These are phyloP conservation scores for Itoplectis maculator DNA, from an alignment of 2,888 invertebrate species.

Conservation along the genomic window DNA sequence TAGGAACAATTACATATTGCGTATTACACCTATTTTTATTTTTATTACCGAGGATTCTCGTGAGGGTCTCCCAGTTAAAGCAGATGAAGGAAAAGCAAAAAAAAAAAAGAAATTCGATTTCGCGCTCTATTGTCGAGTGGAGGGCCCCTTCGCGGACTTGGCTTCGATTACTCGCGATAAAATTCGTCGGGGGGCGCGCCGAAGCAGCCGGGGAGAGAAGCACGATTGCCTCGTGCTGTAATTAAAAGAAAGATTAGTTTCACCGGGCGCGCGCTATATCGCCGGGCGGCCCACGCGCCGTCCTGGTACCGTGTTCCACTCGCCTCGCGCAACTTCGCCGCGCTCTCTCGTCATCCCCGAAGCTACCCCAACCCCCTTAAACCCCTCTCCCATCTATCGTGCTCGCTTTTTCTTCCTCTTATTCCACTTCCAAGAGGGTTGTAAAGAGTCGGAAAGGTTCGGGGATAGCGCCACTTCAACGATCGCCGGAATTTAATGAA, in stretches of 20 bases:
- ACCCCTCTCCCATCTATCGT: slow-evolving; percentile 2
- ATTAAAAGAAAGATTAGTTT: slow-evolving; percentile 67
- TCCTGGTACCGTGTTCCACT: slow-evolving; percentile 46
- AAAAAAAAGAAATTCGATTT: slow-evolving; percentile 60
- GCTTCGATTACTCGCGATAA: slow-evolving; percentile 65
- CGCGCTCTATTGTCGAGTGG: slow-evolving; percentile 57
- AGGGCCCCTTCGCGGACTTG: slow-evolving; percentile 47
- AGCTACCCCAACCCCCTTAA: background rate
- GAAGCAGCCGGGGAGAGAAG: slow-evolving; percentile 45
- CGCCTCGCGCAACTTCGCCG: slow-evolving; percentile 24
- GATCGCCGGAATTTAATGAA: slow-evolving; percentile 69
- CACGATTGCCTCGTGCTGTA: slow-evolving; percentile 63
- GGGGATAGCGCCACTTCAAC: slow-evolving; percentile 54
- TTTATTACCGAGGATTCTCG: slow-evolving; percentile 30
- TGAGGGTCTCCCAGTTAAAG: slow-evolving; percentile 26
- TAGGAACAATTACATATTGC: too few species aligned
- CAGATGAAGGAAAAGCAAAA: slow-evolving; percentile 23
- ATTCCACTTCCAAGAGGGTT: slow-evolving; percentile 51
- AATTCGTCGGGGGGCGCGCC: slow-evolving; percentile 53
- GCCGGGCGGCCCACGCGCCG: slow-evolving; percentile 22
- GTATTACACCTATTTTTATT: background rate
- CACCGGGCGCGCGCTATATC: slow-evolving; percentile 57
- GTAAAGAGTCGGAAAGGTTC: slow-evolving; percentile 46
- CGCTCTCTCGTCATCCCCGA: slow-evolving; percentile 18
- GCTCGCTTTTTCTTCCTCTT: slow-evolving; percentile 28